These are phyloP conservation scores for Eustalomyia histrio DNA, from an alignment of 2,888 invertebrate species.

Conservation along the genomic window DNA sequence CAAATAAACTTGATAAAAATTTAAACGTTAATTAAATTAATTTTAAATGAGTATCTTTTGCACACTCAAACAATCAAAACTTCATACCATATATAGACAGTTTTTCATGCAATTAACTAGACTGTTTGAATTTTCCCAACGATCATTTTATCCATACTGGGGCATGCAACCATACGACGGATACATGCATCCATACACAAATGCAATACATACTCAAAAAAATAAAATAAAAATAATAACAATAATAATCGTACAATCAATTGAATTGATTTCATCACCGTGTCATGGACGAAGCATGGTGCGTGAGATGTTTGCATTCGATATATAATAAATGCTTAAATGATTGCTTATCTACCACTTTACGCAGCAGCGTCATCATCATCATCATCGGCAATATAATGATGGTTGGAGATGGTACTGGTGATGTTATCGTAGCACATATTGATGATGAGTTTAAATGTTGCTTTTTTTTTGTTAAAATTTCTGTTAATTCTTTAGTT, in stretches of 20 bases:
- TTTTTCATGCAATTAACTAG: conserved; percentile 36
- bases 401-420: conserved; percentile 4
- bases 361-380: conserved; percentile 51
- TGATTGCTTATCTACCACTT: conserved; percentile 63
- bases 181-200: too few relatives aligned
- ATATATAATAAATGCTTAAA: conserved; percentile 64
- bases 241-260: conserved; percentile 62
- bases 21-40: conserved; percentile 65
- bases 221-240: conserved; percentile 33
- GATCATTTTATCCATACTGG: conserved; percentile 2
- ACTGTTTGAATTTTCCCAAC: conserved; percentile 27
- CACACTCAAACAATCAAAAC: conserved; percentile 34
- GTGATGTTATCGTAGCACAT: background rate
- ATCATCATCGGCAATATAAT: conserved; percentile 41
- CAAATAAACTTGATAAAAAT: conserved; percentile 65
- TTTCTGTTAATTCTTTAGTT: conserved; percentile 6
- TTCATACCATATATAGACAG: conserved; percentile 9
- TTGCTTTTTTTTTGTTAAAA: conserved; percentile 2
- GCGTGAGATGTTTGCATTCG: conserved; percentile 63
- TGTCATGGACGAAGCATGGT: conserved; percentile 52
- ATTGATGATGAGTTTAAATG: background rate
- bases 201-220: too few relatives aligned
- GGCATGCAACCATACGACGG: background rate
- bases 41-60: conserved; percentile 65
- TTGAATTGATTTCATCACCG: conserved; percentile 64